Evolutionary conservation across 2,888 invertebrate genomes (phyloP).

Genomic region (Gibbula magus): DNA sequence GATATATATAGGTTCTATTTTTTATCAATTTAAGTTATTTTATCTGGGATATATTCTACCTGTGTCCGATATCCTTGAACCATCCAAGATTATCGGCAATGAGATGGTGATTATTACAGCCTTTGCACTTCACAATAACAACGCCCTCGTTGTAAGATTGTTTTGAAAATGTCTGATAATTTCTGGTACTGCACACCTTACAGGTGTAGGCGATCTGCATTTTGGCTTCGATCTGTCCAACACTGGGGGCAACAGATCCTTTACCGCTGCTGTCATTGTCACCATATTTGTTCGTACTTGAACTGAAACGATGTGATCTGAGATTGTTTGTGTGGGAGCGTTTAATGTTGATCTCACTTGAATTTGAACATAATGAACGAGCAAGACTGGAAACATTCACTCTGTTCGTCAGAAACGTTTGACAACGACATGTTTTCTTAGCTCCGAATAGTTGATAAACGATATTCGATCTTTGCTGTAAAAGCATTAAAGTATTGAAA

Average conservation of each 20-base stretch:
- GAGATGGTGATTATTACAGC: slow-evolving; percentile 91
- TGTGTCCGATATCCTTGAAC: slow-evolving; percentile 85
- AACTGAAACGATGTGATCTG: too few relatives aligned
- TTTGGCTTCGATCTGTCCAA: slow-evolving; percentile 3
- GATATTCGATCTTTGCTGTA: background rate
- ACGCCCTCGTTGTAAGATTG: slow-evolving; percentile 90
- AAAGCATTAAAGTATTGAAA: background rate
- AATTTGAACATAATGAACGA: background rate
- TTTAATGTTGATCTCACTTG: background rate
- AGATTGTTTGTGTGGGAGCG: background rate
- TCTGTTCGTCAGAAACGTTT: too few relatives aligned
- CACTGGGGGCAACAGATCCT: too few relatives aligned
- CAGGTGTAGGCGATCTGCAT: slow-evolving; percentile 86
- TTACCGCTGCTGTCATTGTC: background rate
- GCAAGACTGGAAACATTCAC: too few relatives aligned
- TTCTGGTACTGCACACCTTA: slow-evolving; percentile 88
- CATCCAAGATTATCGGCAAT: slow-evolving; percentile 97
- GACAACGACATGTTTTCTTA: too few relatives aligned
- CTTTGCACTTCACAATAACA: slow-evolving; percentile 91
- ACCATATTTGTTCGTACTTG: too few relatives aligned
- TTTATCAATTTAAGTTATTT: background rate
- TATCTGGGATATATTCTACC: slow-evolving; percentile 47
- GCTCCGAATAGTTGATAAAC: background rate
- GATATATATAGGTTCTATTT: background rate
- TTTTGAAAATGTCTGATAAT: slow-evolving; percentile 88